A percentile compares a stretch with the other conserved stretches of the same genome.
Conservation (phyloP, 1,140 invertebrate species). For the Oryzaephilus surinamensis region DNA sequence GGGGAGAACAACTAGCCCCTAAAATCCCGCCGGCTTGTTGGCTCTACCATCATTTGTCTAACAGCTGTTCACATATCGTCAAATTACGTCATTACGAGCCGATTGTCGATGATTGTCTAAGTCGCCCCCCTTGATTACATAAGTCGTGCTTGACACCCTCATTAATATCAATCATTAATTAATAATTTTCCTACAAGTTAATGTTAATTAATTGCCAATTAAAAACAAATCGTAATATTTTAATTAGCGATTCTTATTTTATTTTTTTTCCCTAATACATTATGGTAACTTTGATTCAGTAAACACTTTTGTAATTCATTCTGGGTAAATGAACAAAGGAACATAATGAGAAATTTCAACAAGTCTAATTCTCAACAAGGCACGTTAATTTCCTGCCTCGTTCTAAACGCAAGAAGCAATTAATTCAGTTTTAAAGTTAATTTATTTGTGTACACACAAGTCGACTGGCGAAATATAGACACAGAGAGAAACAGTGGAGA, state of each 20-base stretch:
- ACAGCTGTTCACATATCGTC: constrained; percentile 36
- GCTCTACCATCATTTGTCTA: constrained; percentile 38
- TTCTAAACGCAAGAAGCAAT: constrained; percentile 35
- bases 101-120: constrained; percentile 28
- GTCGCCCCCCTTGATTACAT: too few species aligned
- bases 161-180: too few species aligned
- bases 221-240: too few species aligned
- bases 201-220: too few species aligned
- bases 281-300: too few species aligned
- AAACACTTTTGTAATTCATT: too few species aligned
- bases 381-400: constrained; percentile 29
- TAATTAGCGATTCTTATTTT: too few species aligned
- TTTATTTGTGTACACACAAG: constrained; percentile 37
- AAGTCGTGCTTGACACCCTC: too few species aligned
- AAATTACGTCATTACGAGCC: constrained; percentile 29
- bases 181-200: too few species aligned
- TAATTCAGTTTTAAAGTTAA: constrained; percentile 37
- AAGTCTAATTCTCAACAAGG: constrained; percentile 25
- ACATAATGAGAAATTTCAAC: constrained; percentile 30
- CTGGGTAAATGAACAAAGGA: constrained; percentile 14
- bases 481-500: too few species aligned
- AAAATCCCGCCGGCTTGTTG: constrained; percentile 32
- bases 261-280: too few species aligned
- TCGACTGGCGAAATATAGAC: too few species aligned
- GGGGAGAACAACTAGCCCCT: constrained; percentile 42